Evolutionary conservation across 2,797 vertebrate genomes (phyloP).

Genomic region (Amblyopsis hoosieri): DNA sequence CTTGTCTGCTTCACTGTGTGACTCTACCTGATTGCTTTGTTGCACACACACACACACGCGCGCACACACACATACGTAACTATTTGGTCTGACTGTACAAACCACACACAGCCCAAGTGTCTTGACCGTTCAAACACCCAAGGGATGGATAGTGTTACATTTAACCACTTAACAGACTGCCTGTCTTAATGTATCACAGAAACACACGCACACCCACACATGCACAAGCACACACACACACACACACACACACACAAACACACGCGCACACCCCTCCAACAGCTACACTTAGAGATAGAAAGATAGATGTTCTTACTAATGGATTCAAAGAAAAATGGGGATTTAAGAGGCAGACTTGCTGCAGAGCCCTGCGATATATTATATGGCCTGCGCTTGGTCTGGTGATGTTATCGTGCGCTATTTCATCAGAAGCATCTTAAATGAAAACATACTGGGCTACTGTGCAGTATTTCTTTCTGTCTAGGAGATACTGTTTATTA

Average conservation of each 20-base stretch:
- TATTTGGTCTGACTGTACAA: constrained; percentile 1
- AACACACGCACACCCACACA: constrained; percentile 38
- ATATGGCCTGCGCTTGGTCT: constrained; percentile 59
- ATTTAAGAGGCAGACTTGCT: constrained; percentile 51
- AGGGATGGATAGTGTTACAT: constrained; percentile 79
- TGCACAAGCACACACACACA: constrained; percentile 45
- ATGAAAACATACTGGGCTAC: constrained; percentile 48
- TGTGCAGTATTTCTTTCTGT: constrained; percentile 41
- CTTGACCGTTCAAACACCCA: constrained; percentile 34
- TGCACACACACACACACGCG: constrained; percentile 26
- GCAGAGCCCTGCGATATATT: constrained; percentile 75
- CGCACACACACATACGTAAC: constrained; percentile 3
- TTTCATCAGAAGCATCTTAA: constrained; percentile 46
- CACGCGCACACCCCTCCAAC: constrained; percentile 34
- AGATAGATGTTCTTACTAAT: constrained; percentile 78
- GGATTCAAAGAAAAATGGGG: constrained; percentile 81
- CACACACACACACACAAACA: constrained; percentile 30
- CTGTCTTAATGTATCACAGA: constrained; percentile 77
- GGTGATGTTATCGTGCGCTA: constrained; percentile 75
- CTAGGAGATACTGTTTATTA: constrained; percentile 32
- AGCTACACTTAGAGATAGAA: constrained; percentile 73
- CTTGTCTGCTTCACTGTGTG: constrained; percentile 57
- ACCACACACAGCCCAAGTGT: constrained; percentile 9
- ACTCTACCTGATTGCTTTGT: constrained; percentile 58
- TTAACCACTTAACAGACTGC: constrained; percentile 78